These are phyloP conservation scores for Vulpes vulpes DNA, from an alignment of 2,113 vertebrate genomes.

Conservation along the genomic window DNA sequence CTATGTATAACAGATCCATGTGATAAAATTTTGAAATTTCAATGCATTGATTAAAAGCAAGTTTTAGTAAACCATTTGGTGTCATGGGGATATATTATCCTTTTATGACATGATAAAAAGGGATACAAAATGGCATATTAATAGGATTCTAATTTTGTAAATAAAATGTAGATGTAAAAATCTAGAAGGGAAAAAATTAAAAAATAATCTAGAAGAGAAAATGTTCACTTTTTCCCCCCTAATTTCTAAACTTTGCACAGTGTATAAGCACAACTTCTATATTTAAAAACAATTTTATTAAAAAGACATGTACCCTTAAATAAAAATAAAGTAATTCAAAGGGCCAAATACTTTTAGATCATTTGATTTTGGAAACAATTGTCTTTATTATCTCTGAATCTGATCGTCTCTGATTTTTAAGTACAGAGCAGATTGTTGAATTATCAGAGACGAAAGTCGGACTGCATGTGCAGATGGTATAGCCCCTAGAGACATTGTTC, in stretches of 20 bases:
- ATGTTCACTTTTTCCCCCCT: not conserved
- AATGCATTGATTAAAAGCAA: not conserved
- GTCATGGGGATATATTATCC: not conserved
- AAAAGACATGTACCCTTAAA: not conserved
- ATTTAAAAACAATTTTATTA: not conserved
- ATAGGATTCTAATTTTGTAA: not conserved
- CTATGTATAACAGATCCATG: not conserved
- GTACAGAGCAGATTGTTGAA: not conserved
- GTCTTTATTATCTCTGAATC: not conserved
- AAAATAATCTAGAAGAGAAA: not conserved
- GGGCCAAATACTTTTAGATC: not conserved
- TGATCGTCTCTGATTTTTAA: not conserved
- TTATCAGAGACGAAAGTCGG: not conserved
- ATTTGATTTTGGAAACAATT: conserved; percentile 22
- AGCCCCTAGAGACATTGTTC: not conserved
- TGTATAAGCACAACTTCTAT: not conserved
- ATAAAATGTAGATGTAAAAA: not conserved
- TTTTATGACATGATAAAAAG: not conserved
- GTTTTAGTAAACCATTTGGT: not conserved
- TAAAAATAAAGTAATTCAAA: not conserved
- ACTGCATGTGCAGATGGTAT: not conserved
- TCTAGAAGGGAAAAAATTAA: not conserved
- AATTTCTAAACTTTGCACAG: not conserved
- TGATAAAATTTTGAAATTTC: not conserved
- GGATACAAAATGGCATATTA: not conserved